Evolutionary conservation across 2,113 vertebrate species (phyloP).

Genomic region (Xenotilapia caudafasciata): DNA sequence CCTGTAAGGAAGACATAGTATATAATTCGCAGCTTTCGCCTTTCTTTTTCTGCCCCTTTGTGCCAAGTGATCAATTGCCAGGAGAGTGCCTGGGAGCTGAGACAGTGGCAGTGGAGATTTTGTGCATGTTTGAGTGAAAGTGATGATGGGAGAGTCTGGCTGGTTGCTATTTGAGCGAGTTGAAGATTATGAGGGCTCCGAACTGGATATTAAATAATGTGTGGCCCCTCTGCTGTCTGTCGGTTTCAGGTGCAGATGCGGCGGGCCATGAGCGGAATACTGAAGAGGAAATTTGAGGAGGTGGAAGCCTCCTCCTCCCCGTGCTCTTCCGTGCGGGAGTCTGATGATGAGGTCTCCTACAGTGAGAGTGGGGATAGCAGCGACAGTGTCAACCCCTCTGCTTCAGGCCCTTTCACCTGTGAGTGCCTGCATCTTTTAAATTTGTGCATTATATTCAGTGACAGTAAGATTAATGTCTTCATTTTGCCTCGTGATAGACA

Average conservation of each 20-base stretch:
- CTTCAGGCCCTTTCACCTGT: conserved; percentile 87
- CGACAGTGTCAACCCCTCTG: conserved; percentile 95
- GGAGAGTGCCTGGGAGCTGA: conserved; percentile 37
- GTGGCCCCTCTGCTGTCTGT: conserved; percentile 39
- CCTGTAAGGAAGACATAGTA: conserved; percentile 38
- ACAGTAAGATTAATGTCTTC: conserved; percentile 19
- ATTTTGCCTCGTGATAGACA: conserved; percentile 14
- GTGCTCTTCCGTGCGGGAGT: conserved; percentile 90
- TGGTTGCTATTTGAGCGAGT: conserved; percentile 60
- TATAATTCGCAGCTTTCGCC: conserved; percentile 67
- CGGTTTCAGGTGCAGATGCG: conserved; percentile 71
- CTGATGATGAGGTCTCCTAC: conserved; percentile 94
- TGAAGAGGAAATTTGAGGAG: conserved; percentile 98
- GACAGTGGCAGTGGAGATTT: neutral
- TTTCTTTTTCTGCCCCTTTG: conserved; percentile 57
- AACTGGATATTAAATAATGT: conserved; percentile 59
- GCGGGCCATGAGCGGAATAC: conserved; percentile 88
- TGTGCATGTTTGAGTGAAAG: neutral
- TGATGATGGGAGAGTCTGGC: conserved; percentile 10
- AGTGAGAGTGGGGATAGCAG: conserved; percentile 97
- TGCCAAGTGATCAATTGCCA: conserved; percentile 63
- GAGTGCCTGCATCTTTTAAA: conserved; percentile 65
- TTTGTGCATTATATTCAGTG: neutral
- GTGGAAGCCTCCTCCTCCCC: conserved; percentile 92
- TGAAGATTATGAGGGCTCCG: conserved; percentile 51